Evolutionary conservation across 1,140 invertebrate genomes (phyloP), one percentile per base, ranked within the genome.

Genomic region (Bombus impatiens): DNA sequence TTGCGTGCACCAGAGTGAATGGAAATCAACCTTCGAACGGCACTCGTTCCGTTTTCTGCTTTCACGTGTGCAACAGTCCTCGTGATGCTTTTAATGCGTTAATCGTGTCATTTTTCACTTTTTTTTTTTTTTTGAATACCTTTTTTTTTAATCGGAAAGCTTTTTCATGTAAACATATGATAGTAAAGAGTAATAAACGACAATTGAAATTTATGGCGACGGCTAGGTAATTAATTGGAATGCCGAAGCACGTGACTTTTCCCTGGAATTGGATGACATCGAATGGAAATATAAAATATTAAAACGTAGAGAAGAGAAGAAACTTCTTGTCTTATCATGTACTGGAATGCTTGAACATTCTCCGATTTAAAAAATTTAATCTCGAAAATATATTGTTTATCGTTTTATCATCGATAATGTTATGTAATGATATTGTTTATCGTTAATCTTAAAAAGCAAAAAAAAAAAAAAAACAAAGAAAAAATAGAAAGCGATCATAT

Each of bases 21-120:
- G 75, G 53, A 77, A 77, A 77, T 40, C 75, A 77, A 40, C 35
- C 75, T 77, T n/a, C 75, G 53, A 77, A 77, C n/a, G 75, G n/a
- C 53, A 40, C 1, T 59, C 53, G 53, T 2, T 32, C 13, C 6
- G 53, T 77, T 77, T 59, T 77, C 75, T n/a, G 75, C 53, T 59
- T 40, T 59, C 53, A 37, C 47, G 25, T 15, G 35, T 59, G 32
- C 53, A 28, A 57, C 25, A 77, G 28, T 1, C 25, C 53, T 18
- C 13, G 13, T 1, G 74, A 77, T 37, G 9, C 35, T 12, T 77
- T 77, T 59, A 59, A 40, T n/a, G 75, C 53, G 47, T 59, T 37
- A 28, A 22, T 53, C 25, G 4, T 72, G 71, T 67, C 15, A 67
- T 67, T 67, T 18, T 67, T 67, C 15, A 65, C 4, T 65, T 32